Base-by-base conservation (phyloP, 2,797 vertebrate genomes). In the Tadarida brasiliensis region DNA sequence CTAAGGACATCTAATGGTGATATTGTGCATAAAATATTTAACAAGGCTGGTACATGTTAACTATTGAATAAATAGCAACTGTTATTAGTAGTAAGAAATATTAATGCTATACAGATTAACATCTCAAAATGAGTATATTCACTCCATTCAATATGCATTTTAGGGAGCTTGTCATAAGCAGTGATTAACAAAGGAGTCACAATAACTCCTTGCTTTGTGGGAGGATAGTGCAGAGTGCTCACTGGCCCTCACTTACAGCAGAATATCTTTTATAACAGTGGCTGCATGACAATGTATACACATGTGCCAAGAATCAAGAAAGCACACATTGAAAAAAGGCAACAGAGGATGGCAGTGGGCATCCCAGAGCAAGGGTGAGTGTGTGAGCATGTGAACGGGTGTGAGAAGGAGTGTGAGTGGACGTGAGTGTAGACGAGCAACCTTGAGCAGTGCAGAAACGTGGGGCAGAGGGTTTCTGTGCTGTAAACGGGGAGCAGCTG, bases 71-170 rank as follows among this genome's bases (percentile, higher is more conserved):
- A 86, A 85, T 11, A 94, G 24, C 89, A 96, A 47, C 70, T 91
- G 87, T 88, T 94, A 73, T 22, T 17, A 94, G 87, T 95, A 71
- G 49, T 24, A 77, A 67, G 49, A 96, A 94, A 96, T 78, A 96
- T 82, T 88, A 92, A 92, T 92, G 35, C 65, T 57, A 39, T 20
- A 73, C n/a, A 51, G 33, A 96, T 81, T 94, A 74, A 83, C n/a
- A 95, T 57, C 67, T 94, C 22, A 54, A 77, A 97, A 96, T 85
- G n/a, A 93, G 44, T 30, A 22, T 11, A 96, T 81, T 95, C 54
- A 91, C 7, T 89, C 70, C 76, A 61, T 86, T 97, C 44, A 87
- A 77, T 57, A 61, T n/a, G 11, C 15, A 87, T 68, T 89, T 96
- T 95, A 59, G 35, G 28, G 44, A 94, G 47, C 11, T 44, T 70